These are phyloP conservation scores for Cydia strobilella DNA, from an alignment of 1,140 invertebrate species.

Conservation along the genomic window DNA sequence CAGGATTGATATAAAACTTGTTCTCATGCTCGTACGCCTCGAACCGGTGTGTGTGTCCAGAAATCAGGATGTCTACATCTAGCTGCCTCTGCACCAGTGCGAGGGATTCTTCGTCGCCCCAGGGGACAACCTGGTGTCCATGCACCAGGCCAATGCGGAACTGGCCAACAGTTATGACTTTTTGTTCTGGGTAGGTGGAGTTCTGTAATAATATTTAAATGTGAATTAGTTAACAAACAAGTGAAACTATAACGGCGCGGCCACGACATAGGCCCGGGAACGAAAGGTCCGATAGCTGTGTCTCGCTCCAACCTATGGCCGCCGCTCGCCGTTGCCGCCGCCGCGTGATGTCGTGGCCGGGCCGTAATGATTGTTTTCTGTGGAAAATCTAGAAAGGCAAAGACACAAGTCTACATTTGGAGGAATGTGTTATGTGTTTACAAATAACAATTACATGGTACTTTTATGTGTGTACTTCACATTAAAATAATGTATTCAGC, in stretches of 20 bases:
- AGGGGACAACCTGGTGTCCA: slow-evolving; percentile 98
- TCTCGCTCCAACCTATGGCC: too few relatives aligned
- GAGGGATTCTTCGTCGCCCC: slow-evolving; percentile 96
- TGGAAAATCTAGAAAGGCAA: too few relatives aligned
- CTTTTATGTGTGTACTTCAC: too few relatives aligned
- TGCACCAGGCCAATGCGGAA: slow-evolving; percentile 99
- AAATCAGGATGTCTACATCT: slow-evolving; percentile 99
- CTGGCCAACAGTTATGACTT: slow-evolving; percentile 99
- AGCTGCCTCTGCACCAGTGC: slow-evolving; percentile 97
- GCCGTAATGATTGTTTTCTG: not conserved
- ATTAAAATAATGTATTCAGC: too few relatives aligned
- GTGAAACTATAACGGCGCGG: not conserved
- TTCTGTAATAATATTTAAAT: slow-evolving; percentile 84
- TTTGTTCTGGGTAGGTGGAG: slow-evolving; percentile 98
- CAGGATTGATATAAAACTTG: slow-evolving; percentile 99
- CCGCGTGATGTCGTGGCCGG: too few relatives aligned
- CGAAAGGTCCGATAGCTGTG: too few relatives aligned
- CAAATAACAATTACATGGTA: too few relatives aligned
- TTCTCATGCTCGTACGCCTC: slow-evolving; percentile 99
- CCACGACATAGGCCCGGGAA: too few relatives aligned
- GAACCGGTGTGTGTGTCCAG: slow-evolving; percentile 99
- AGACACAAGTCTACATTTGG: too few relatives aligned
- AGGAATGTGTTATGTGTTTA: too few relatives aligned
- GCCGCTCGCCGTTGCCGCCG: too few relatives aligned
- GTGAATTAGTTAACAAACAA: slow-evolving; percentile 18